Conservation (phyloP, 2,113 vertebrate genomes). For the Ondatra zibethicus region DNA sequence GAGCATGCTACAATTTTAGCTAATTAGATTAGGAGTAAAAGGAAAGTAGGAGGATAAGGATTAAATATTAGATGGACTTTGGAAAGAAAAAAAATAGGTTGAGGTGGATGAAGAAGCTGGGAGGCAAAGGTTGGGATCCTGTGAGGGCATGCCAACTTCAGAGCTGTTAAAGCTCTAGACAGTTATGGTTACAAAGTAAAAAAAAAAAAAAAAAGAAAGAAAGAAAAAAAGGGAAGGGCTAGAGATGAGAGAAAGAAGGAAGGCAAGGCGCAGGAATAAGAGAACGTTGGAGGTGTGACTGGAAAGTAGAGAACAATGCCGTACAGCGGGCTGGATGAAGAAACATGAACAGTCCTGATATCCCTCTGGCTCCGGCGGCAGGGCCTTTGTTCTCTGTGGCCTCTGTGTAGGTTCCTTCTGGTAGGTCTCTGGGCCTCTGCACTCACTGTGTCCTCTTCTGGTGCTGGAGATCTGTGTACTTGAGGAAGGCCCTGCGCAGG, state of each 20-base stretch:
- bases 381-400: background rate
- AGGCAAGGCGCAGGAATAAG: background rate
- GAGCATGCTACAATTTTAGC: background rate
- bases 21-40: background rate
- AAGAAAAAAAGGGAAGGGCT: too few relatives aligned
- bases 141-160: background rate
- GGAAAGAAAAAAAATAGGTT: background rate
- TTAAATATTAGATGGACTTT: background rate
- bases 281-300: background rate
- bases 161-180: background rate
- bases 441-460: background rate
- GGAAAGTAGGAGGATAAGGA: too few relatives aligned
- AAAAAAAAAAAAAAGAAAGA: too few relatives aligned
- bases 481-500: background rate
- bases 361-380: background rate
- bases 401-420: background rate
- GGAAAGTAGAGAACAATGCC: background rate
- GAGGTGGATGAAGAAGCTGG: background rate
- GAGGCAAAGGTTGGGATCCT: background rate
- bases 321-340: too few relatives aligned
- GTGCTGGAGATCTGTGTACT: background rate
- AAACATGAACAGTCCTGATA: background rate
- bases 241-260: background rate
- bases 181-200: too few relatives aligned
- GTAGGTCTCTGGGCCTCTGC: background rate